Evolutionary conservation across 2,113 vertebrate species (phyloP), one percentile per base, ranked within the genome.

Genomic region (Mustelus asterias): DNA sequence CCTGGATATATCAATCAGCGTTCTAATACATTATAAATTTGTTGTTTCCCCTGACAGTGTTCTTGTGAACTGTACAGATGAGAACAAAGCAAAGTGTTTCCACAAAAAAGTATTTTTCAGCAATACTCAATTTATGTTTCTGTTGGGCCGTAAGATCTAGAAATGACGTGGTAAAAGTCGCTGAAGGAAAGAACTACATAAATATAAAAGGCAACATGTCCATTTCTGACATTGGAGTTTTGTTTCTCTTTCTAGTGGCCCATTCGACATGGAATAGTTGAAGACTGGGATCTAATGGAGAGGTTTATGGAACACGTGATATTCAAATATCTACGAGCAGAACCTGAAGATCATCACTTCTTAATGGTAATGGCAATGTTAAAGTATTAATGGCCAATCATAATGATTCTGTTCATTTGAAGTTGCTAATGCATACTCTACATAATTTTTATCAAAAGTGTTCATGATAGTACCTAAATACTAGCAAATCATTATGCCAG

Each of bases 271-370:
- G 98, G 98, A 0, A 97, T 98, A 95, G 97, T 98, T 93, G 98
- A 99, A 96, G 98, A 99, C 96, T 99, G 98, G 98, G 98, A 99
- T 95, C 97, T 99, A 89, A 99, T 98, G 98, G 98, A 99, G 96
- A 98, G 98, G 96, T 98, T 98, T 96, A 98, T 99, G 98, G 98
- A 98, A 76, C 98, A 99, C 89, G 97, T 98, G 65, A 98, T 99
- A 96, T 99, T 98, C 97, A 99, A 98, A 63, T 99, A 98, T 96
- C 98, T 99, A 29, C 97, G 98, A 96, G 98, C 98, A 16, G 98
- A 99, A 89, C 98, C 98, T 2, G 98, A 99, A 96, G 98, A 99
- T 97, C 98, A 99, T 96, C 98, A 97, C 96, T 99, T 99, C 97
- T 97, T 99, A 96, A 98, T 99, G 98, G 98, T 99, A 96, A 14